Evolutionary conservation across 2,888 invertebrate genomes (phyloP).

Genomic region (Himalopsyche kuldschensis): DNA sequence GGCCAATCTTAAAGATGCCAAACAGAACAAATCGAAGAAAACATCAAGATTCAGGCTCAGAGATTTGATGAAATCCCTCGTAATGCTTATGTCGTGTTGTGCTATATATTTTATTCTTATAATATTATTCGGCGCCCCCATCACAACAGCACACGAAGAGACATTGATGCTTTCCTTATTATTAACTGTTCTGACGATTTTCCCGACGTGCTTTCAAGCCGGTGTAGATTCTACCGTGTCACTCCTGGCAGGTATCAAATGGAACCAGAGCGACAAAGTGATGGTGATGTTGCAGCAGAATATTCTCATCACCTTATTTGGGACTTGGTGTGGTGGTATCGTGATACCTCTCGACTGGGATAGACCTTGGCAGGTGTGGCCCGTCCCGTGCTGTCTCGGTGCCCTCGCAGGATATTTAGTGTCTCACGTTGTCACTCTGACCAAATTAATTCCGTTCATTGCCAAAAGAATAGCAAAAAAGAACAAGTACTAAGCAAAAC

Average conservation of each 20-base stretch:
- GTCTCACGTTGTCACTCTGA: constrained; percentile 59
- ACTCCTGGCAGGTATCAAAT: constrained; percentile 57
- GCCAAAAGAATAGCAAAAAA: constrained; percentile 30
- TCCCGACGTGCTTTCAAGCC: constrained; percentile 64
- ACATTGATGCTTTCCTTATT: constrained; percentile 68
- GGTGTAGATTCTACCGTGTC: constrained; percentile 62
- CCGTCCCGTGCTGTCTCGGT: constrained; percentile 72
- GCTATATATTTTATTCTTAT: constrained; percentile 62
- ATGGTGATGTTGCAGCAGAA: constrained; percentile 62
- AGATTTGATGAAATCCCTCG: constrained; percentile 56
- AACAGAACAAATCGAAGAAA: constrained; percentile 50
- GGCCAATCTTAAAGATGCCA: constrained; percentile 45
- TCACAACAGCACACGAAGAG: constrained; percentile 65
- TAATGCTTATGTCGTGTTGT: constrained; percentile 53
- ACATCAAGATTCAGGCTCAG: constrained; percentile 51
- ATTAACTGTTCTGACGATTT: constrained; percentile 63
- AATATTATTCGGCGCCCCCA: constrained; percentile 70
- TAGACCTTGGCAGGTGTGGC: constrained; percentile 84
- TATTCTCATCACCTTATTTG: constrained; percentile 64
- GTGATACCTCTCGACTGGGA: constrained; percentile 92
- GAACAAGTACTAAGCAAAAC: not conserved
- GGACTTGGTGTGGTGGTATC: constrained; percentile 83
- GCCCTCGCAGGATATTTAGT: constrained; percentile 64
- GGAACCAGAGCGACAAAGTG: constrained; percentile 56
- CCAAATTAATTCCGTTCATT: constrained; percentile 44